A percentile compares a stretch with the other conserved stretches of the same genome.
Conservation (phyloP, 1,140 invertebrate species). For the Camponotus vicinus region DNA sequence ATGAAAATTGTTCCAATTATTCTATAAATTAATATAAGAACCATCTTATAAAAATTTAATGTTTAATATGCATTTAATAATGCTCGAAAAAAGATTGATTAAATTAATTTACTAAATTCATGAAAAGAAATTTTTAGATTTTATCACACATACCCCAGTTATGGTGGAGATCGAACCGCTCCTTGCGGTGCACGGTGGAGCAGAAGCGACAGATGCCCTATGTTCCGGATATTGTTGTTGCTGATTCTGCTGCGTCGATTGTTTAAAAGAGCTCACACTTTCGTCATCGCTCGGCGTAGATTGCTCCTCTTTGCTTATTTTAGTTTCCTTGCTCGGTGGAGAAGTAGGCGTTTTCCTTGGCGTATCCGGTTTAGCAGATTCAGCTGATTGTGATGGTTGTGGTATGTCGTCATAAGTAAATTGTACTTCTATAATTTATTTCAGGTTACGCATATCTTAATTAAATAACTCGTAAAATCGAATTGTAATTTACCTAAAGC, state of each 20-base stretch:
- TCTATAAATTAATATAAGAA: not conserved
- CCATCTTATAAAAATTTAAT: not conserved
- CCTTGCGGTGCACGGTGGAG: constrained; percentile 70
- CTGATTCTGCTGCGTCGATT: constrained; percentile 38
- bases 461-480: not conserved
- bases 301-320: not conserved
- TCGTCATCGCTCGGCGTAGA: not conserved
- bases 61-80: not conserved
- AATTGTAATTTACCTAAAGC: not conserved
- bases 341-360: constrained; percentile 15
- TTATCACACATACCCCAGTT: constrained; percentile 70
- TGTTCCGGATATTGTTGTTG: constrained; percentile 69
- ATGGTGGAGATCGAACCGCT: constrained; percentile 79
- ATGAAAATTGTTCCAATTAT: not conserved
- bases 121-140: not conserved
- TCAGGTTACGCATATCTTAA: not conserved
- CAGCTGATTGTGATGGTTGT: constrained; percentile 55
- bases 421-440: constrained; percentile 72
- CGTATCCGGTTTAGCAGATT: constrained; percentile 57
- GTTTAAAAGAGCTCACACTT: not conserved
- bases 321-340: not conserved
- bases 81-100: not conserved
- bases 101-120: not conserved
- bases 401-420: constrained; percentile 76
- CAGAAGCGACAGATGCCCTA: constrained; percentile 78